phyloP scores from a whole-genome alignment of 1,140 invertebrate genomes.

The Drosophila malerkotliana region DNA sequence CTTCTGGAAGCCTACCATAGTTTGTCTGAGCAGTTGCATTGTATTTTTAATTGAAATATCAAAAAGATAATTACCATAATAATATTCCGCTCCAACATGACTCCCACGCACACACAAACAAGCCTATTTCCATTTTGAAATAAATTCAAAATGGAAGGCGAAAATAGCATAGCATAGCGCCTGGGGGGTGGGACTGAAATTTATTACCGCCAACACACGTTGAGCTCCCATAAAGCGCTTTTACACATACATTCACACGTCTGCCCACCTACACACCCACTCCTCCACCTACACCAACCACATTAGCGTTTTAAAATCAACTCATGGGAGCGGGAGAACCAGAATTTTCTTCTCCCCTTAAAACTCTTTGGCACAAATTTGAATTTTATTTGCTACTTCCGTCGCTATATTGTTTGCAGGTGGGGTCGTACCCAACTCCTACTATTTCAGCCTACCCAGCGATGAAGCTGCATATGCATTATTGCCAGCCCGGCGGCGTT shows the following conservation, averaged over 20 bases:
- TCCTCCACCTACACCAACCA: constrained; percentile 19
- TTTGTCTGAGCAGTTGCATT: constrained; percentile 29
- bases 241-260: constrained; percentile 35
- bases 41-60: constrained; percentile 68
- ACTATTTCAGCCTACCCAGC: background rate
- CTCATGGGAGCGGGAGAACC: constrained; percentile 27
- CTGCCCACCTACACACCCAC: constrained; percentile 7
- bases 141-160: constrained; percentile 65
- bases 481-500: constrained; percentile 53
- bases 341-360: constrained; percentile 44
- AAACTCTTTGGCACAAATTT: constrained; percentile 81
- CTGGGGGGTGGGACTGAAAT: constrained; percentile 40
- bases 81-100: constrained; percentile 50
- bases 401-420: constrained; percentile 70
- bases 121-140: no score
- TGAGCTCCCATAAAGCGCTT: constrained; percentile 55
- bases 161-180: constrained; percentile 41
- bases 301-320: constrained; percentile 74
- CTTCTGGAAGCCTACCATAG: background rate
- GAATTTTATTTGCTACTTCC: constrained; percentile 82
- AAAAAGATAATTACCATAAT: constrained; percentile 74
- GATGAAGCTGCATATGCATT: constrained; percentile 60
- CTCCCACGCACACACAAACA: constrained; percentile 21
- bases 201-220: constrained; percentile 59
- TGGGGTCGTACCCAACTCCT: background rate